phyloP scores from a whole-genome alignment of 2,113 vertebrate genomes.

The Oncorhynchus kisutch region DNA sequence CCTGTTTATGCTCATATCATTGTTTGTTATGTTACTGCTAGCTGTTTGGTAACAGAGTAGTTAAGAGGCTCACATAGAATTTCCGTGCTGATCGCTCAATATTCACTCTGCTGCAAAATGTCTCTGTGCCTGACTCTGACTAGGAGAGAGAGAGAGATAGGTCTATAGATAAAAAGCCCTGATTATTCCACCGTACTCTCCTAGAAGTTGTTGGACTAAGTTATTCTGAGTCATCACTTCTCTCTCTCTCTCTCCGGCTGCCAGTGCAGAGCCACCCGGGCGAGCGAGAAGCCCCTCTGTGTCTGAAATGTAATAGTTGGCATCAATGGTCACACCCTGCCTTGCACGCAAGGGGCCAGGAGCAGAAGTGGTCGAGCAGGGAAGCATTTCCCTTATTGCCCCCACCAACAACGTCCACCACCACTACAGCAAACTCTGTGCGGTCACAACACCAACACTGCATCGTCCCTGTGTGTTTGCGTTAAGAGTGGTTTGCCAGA shows the following conservation, averaged over 20 bases:
- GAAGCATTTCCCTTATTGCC: conserved; percentile 16
- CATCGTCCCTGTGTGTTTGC: too few species aligned
- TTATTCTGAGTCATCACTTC: conserved; percentile 82
- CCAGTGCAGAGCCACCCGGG: too few species aligned
- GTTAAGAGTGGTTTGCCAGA: too few species aligned
- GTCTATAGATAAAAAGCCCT: conserved; percentile 53
- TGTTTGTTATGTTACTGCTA: conserved; percentile 19
- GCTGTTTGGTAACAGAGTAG: conserved; percentile 31
- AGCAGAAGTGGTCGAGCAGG: conserved; percentile 64
- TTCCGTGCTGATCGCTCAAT: neutral
- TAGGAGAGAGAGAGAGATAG: conserved; percentile 42
- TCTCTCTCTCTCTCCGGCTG: conserved; percentile 55
- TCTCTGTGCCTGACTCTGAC: neutral
- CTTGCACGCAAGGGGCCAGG: conserved; percentile 66
- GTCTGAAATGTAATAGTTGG: conserved; percentile 76
- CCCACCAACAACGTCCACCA: neutral
- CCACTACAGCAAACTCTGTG: neutral
- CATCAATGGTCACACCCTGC: conserved; percentile 70
- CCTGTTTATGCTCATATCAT: conserved; percentile 8
- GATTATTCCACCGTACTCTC: conserved; percentile 73
- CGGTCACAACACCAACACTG: too few species aligned
- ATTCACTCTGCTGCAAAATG: conserved; percentile 1
- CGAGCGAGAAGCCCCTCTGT: conserved; percentile 68
- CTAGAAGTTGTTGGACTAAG: conserved; percentile 80
- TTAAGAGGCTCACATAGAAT: conserved; percentile 25